These are phyloP conservation scores for Chaenodraco wilsoni DNA, from an alignment of 2,797 vertebrate genomes.

Conservation along the genomic window DNA sequence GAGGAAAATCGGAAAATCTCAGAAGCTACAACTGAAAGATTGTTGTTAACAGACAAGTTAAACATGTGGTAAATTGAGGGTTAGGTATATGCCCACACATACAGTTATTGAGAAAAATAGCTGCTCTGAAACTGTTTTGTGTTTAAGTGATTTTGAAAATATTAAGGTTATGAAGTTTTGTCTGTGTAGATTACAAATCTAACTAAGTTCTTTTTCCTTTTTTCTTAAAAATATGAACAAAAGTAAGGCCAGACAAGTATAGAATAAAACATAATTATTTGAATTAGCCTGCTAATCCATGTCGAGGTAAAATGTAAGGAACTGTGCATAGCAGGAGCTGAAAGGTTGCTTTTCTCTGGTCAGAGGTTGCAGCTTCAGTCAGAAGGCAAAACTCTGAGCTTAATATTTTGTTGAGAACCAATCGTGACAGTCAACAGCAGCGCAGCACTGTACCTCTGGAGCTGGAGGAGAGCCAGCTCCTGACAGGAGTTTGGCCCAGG, in stretches of 20 bases:
- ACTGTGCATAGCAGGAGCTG: not conserved
- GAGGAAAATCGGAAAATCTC: not conserved
- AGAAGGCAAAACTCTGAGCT: not conserved
- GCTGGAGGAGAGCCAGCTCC: constrained; percentile 51
- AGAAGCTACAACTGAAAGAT: no score
- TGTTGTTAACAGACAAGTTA: no score
- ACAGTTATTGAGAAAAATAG: not conserved
- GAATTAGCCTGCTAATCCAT: not conserved
- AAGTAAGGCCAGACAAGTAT: not conserved
- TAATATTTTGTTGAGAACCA: not conserved
- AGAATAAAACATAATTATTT: not conserved
- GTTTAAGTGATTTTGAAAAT: not conserved
- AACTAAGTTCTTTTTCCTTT: not conserved
- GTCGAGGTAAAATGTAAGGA: not conserved
- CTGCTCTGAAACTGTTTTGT: not conserved
- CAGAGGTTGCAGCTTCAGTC: not conserved
- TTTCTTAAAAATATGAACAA: not conserved
- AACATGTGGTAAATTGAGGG: no score
- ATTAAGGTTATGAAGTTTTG: not conserved
- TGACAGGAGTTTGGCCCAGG: constrained; percentile 48
- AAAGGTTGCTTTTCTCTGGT: not conserved
- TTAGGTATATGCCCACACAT: no score
- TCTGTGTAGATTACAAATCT: not conserved
- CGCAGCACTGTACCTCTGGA: constrained; percentile 66
- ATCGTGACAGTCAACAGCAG: constrained; percentile 7